Base-by-base conservation (phyloP, 2,797 vertebrate genomes). In the Siniperca undulata region DNA sequence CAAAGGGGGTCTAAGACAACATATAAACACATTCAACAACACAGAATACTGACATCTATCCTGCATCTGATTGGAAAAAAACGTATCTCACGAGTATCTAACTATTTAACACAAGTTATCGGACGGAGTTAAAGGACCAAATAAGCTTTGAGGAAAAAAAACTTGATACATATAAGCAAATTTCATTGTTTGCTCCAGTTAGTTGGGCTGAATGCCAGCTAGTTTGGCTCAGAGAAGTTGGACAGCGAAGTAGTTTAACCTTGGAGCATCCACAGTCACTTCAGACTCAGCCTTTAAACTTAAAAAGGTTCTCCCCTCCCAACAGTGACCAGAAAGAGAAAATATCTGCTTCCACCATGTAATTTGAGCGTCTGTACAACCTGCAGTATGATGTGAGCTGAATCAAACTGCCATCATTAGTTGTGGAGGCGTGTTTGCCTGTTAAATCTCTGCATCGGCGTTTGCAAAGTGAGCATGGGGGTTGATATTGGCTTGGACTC, bases 361-460 rank as follows among this genome's bases (percentile, higher is more conserved):
- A 70, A 90, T 86, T 62, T 83, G 60, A 86, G 86, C 56, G 42
- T 66, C 76, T 85, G 74, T 65, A 72, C 65, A 80, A 84, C 67
- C 91, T 85, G 93, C 91, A 90, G 89, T 84, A 80, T 62, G 83
- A 92, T 90, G 91, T 92, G 91, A 93, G 86, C 82, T 74, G 88
- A 93, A 93, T 94, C 81, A 78, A 89, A 84, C 58, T 62, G 61
- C 80, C 50, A 40, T 86, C 80, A 93, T 93, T 90, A 93, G 78
- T 77, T 58, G 67, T 12, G 61, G 71, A 81, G 79, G 71, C 71
- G 75, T 87, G 84, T 74, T 81, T 81, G 53, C 77, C 81, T 64
- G 79, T 71, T 76, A 66, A 84, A 87, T 85, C 75, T 82, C 80
- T 69, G 69, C 80, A 67, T 66, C 74, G 84, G 53, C 20, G 22